Evolutionary conservation across 2,797 vertebrate species (phyloP), one percentile per base, ranked within the genome.

Genomic region (Halcyon leucocephala): DNA sequence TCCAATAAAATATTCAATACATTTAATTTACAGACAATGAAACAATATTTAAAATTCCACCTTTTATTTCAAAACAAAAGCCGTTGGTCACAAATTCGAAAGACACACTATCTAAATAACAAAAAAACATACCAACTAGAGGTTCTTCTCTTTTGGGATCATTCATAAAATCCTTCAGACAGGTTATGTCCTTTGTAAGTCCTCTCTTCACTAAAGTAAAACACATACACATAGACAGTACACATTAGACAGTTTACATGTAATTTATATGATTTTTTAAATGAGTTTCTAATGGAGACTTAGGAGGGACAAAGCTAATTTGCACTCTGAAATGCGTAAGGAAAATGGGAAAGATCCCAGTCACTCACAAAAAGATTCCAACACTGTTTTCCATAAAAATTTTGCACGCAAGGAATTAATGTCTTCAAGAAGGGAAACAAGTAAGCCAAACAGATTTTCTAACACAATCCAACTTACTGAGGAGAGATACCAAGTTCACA

Each of bases 81-180:
- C 6, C 3, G 35, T 67, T 81, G 21, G 15, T 60, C 24, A 91
- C 28, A 88, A 93, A 77, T 82, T 69, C 46, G 24, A 90, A 86
- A 90, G n/a, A 12, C 35, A 62, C 3, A 28, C 13, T 37, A 31
- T 57, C 78, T 12, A 82, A 42, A 74, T 16, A 79, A 90, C 83
- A 5, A 65, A 80, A 80, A 16, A 0, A 48, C 92, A 31, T 97
- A 97, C 96, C 97, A 83, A 97, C 25, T 69, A 97, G 91, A 76
- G 96, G 96, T 70, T 97, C 97, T 42, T 96, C 93, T 96, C 96
- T 97, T 62, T 82, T n/a, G 28, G 96, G 95, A 95, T 97, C 96
- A 41, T 95, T 48, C 69, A 97, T 85, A 80, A 92, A 96, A 91
- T 97, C 96, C 92, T 93, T 96, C 88, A 97, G 91, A 90, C 85